A percentile compares a stretch with the other conserved stretches of the same genome.
Evolutionary conservation across 2,797 vertebrate genomes (phyloP).

Genomic region (Lateolabrax maculatus): DNA sequence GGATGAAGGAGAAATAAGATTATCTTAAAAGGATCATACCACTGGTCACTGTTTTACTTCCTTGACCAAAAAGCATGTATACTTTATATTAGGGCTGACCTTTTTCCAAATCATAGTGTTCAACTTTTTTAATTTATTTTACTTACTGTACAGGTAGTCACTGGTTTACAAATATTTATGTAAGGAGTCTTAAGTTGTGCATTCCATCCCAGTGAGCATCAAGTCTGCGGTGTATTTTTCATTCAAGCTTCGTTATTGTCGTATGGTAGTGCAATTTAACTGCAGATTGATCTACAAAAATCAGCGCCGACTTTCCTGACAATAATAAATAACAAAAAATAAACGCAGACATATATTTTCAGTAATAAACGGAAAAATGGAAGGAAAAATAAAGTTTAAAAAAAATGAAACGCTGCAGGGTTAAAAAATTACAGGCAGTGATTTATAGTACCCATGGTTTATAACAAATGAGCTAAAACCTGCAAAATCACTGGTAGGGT

Average conservation of each 20-base stretch:
- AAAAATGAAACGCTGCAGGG: not conserved
- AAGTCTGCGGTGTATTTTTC: not conserved
- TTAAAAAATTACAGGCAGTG: not conserved
- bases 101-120: not conserved
- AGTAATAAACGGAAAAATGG: slow-evolving; percentile 7
- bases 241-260: not conserved
- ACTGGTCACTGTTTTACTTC: slow-evolving; percentile 1
- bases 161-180: not conserved
- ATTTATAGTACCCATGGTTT: not conserved
- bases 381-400: not conserved
- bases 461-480: not conserved
- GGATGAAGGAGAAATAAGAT: not conserved
- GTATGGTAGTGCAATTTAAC: not conserved
- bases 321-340: not conserved
- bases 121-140: not conserved
- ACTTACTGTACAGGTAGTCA: not conserved
- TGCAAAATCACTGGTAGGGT: not conserved
- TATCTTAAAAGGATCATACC: not conserved
- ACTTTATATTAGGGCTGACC: slow-evolving; percentile 4
- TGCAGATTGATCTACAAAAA: not conserved
- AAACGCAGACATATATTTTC: not conserved
- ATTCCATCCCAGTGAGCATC: not conserved
- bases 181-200: not conserved
- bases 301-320: not conserved
- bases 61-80: slow-evolving; percentile 2